Conservation (phyloP, 2,888 invertebrate genomes). For the Pseudococcus viburni region DNA sequence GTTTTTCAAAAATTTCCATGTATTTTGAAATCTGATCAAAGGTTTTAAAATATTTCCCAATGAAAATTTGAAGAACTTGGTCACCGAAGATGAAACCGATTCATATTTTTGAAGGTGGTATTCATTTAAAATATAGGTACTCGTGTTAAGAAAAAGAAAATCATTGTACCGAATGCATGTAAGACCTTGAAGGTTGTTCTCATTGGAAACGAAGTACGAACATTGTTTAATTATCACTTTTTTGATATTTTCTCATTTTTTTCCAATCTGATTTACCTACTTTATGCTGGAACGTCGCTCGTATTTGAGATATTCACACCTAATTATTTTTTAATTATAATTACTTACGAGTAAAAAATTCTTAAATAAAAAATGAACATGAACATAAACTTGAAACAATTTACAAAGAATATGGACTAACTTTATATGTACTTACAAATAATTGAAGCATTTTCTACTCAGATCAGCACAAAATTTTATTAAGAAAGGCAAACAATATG, state of each 20-base stretch:
- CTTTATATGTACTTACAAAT: neutral
- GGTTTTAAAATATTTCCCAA: no score
- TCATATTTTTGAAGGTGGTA: neutral
- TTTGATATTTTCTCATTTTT: neutral
- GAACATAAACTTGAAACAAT: neutral
- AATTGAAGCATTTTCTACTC: neutral
- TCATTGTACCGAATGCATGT: neutral
- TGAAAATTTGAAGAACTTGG: neutral
- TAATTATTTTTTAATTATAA: constrained; percentile 9
- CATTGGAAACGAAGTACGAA: neutral
- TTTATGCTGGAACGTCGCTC: neutral
- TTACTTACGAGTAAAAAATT: neutral
- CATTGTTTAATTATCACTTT: neutral
- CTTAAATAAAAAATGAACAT: neutral
- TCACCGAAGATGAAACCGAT: neutral
- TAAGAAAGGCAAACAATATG: neutral
- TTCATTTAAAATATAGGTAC: neutral
- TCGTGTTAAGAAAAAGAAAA: no score
- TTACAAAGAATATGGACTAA: neutral
- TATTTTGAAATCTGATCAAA: no score
- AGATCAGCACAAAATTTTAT: neutral
- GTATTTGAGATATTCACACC: neutral
- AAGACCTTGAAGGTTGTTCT: constrained; percentile 22
- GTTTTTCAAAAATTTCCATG: no score
- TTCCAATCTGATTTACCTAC: constrained; percentile 24